Base-by-base conservation (phyloP, 2,797 vertebrate genomes). In the Clarias laeviceps region DNA sequence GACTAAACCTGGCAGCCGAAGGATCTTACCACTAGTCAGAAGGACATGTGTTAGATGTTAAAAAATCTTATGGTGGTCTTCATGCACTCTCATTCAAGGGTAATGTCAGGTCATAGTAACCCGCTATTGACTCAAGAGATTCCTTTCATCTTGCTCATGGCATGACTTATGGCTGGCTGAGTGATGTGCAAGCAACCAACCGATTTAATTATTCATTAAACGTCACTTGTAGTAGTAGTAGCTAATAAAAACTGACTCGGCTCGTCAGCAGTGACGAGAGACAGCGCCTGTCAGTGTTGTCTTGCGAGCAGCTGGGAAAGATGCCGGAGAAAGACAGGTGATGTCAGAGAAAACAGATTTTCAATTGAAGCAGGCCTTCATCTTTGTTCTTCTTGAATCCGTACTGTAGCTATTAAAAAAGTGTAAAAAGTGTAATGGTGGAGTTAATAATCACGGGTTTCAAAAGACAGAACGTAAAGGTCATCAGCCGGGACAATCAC, bases 31-130 rank as follows among this genome's bases (percentile, higher is more conserved):
- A 14, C 22, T 27, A 50, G 27, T 62, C 61, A 70, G 37, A 61
- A 66, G 11, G 66, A 54, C 70, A 87, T 82, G 64, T 87, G 86
- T 83, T 34, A 84, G 29, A 64, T 15, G 64, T 87, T 84, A 82
- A 54, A 70, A 22, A 68, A 45, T 24, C 37, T 37, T 84, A 34
- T 70, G 83, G 54, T 77, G 86, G 78, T 82, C 79, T 84, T 82
- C 64, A 73, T 54, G 62, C 24, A 27, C 68, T 61, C 50, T 68
- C 54, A 45, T 73, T 80, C 76, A 73, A 73, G 82, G 45, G 29
- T 56, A 73, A 76, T 11, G 27, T 68, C 77, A 81, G 62, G 78
- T 70, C 70, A 54, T 6, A 2, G 27, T 77, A 79, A 70, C 69
- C 70, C 12, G 5, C 59, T 70, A 34, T 73, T 64, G 79, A 87